A percentile compares a stretch with the other conserved stretches of the same genome.
These are phyloP conservation scores for Malacosoma neustria DNA, from an alignment of 2,888 invertebrate genomes.

Conservation along the genomic window DNA sequence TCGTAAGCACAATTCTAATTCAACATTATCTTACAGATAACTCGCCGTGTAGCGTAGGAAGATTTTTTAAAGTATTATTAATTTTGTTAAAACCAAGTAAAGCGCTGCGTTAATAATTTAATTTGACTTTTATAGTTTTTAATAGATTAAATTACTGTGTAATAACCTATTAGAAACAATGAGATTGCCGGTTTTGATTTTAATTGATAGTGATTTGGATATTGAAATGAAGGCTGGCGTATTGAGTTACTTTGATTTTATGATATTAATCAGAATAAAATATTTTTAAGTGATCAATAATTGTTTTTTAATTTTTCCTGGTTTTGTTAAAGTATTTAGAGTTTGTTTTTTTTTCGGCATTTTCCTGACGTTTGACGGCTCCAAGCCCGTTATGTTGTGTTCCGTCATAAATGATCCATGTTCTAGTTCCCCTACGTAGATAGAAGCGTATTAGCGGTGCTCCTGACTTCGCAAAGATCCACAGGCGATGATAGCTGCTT, in stretches of 20 bases:
- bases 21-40: background rate
- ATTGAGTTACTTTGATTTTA: background rate
- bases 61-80: background rate
- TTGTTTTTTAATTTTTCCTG: too few relatives aligned
- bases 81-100: background rate
- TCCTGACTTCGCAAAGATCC: too few relatives aligned
- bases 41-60: background rate
- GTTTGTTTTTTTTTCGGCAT: too few relatives aligned
- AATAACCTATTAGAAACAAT: background rate
- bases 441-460: too few relatives aligned
- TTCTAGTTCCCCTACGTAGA: too few relatives aligned
- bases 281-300: too few relatives aligned
- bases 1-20: background rate
- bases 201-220: background rate
- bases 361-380: too few relatives aligned
- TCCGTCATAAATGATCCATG: too few relatives aligned
- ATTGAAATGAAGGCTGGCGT: background rate
- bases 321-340: too few relatives aligned
- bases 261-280: background rate
- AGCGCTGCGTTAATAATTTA: background rate
- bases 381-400: too few relatives aligned
- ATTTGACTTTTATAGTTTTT: background rate
- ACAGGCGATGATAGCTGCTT: too few relatives aligned
- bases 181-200: background rate
- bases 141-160: background rate